phyloP scores from a whole-genome alignment of 2,113 vertebrate genomes.

The Oreochromis spilurus region DNA sequence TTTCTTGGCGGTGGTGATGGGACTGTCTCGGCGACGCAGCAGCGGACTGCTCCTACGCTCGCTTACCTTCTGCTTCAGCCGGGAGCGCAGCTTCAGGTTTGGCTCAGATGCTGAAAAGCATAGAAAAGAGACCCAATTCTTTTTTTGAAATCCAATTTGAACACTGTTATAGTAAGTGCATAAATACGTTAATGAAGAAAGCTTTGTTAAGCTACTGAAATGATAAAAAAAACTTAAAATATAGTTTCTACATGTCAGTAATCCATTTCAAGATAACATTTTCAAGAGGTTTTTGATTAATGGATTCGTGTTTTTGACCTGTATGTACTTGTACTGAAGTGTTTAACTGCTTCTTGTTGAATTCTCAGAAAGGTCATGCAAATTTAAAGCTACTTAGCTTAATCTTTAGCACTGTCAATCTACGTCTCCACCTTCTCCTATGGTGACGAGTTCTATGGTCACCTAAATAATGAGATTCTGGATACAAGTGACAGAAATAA shows the following conservation, averaged over 20 bases:
- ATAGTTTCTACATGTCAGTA: accelerated
- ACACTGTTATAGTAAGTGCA: accelerated
- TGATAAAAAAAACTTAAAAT: background rate
- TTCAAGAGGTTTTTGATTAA: background rate
- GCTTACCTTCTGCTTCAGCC: slow-evolving; percentile 95
- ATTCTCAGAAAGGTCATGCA: background rate
- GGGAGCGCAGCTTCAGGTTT: slow-evolving; percentile 90
- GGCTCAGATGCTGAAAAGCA: slow-evolving; percentile 84
- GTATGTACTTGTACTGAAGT: background rate
- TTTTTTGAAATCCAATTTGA: background rate
- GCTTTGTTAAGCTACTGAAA: background rate
- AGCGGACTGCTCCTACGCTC: slow-evolving; percentile 91
- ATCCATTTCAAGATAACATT: accelerated
- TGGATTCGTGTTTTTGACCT: background rate
- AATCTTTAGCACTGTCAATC: background rate
- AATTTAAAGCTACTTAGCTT: background rate
- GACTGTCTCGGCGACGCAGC: slow-evolving; percentile 85
- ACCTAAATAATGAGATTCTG: background rate
- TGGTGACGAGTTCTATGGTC: accelerated
- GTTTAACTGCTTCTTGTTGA: background rate
- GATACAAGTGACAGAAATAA: accelerated
- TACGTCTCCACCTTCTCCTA: background rate
- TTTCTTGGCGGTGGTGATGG: slow-evolving; percentile 85
- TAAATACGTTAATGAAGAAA: background rate
- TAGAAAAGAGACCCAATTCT: background rate